These are phyloP conservation scores for Opisthocomus hoazin DNA, from an alignment of 2,113 vertebrate species.

Conservation along the genomic window DNA sequence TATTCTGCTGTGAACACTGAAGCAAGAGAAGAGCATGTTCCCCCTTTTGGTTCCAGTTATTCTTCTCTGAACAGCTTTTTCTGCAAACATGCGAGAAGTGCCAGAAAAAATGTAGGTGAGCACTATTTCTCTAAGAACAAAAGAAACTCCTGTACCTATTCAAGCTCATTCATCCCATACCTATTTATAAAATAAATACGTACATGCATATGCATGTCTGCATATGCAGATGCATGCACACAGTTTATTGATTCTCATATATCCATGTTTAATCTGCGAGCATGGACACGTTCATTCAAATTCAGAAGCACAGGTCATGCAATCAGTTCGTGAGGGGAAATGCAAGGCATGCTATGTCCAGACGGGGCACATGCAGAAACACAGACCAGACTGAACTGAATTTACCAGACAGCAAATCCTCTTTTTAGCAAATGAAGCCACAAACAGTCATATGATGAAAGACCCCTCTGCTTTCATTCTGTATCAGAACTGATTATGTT, in stretches of 20 bases:
- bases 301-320: neutral
- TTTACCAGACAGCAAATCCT: neutral
- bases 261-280: neutral
- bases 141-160: neutral
- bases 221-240: too few relatives aligned
- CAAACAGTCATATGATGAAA: conserved; percentile 11
- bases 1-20: neutral
- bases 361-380: neutral
- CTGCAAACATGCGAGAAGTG: neutral
- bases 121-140: too few relatives aligned
- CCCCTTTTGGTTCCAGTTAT: neutral
- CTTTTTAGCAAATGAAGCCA: neutral
- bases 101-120: neutral
- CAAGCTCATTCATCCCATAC: rapidly evolving
- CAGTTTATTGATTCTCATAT: neutral
- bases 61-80: neutral
- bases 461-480: conserved; percentile 23
- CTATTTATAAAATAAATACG: neutral
- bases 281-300: rapidly evolving
- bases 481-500: conserved; percentile 25
- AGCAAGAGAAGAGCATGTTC: neutral
- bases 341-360: neutral
- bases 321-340: neutral
- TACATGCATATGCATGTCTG: neutral
- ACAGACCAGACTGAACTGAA: neutral